Conservation (phyloP, 1,140 invertebrate genomes). For the Plutomurus gul region DNA sequence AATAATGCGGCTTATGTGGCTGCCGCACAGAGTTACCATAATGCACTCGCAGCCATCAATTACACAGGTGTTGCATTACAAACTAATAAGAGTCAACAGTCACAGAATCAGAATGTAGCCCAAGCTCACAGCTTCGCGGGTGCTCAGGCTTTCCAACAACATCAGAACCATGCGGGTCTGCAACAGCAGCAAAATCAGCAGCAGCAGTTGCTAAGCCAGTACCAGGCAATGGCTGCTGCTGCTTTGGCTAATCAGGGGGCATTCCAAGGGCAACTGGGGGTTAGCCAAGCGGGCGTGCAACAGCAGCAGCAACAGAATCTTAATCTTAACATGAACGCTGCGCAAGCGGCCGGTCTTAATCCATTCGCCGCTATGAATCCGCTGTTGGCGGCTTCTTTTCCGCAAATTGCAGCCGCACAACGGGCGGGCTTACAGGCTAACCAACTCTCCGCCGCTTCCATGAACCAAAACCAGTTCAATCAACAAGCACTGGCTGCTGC, state of each 20-base stretch:
- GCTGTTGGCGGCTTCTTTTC: conserved; percentile 43
- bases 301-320: conserved; percentile 53
- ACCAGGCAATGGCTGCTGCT: conserved; percentile 5
- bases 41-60: conserved; percentile 67
- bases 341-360: neutral
- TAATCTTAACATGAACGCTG: conserved; percentile 31
- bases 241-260: conserved; percentile 20
- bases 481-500: conserved; percentile 35
- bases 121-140: conserved; percentile 49
- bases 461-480: conserved; percentile 39
- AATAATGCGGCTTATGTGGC: conserved; percentile 61
- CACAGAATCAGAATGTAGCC: neutral
- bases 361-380: conserved; percentile 46
- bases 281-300: conserved; percentile 50
- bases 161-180: conserved; percentile 50
- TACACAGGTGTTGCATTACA: conserved; percentile 79
- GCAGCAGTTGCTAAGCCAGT: conserved; percentile 43
- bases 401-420: conserved; percentile 50
- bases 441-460: neutral
- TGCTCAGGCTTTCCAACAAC: conserved; percentile 47
- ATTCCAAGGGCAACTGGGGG: conserved; percentile 28
- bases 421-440: conserved; percentile 39
- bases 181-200: conserved; percentile 53
- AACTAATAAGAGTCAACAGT: conserved; percentile 58
- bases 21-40: conserved; percentile 56